A percentile compares a stretch with the other conserved stretches of the same genome.
Evolutionary conservation across 2,797 vertebrate species (phyloP).

Genomic region (Xenops minutus): DNA sequence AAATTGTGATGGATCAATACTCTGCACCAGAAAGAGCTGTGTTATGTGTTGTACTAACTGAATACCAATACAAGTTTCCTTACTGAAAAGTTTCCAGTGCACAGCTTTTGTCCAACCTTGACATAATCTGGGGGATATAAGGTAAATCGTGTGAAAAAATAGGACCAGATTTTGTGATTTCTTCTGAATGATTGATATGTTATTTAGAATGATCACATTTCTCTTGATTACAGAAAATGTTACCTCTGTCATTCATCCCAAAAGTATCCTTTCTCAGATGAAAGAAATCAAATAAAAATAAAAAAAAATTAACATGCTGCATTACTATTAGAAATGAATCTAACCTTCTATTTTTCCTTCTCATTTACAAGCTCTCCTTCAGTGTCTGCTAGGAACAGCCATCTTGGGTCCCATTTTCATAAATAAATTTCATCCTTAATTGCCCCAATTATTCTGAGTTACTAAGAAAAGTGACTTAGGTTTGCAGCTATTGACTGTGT

Average conservation of each 20-base stretch:
- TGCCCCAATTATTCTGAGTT: neutral
- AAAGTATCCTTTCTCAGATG: neutral
- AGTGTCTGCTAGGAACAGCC: neutral
- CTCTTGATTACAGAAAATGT: neutral
- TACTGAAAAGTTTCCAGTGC: neutral
- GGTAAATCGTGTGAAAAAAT: accelerated
- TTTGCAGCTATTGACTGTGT: neutral
- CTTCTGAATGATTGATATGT: neutral
- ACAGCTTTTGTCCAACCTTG: neutral
- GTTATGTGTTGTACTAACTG: neutral
- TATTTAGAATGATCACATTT: neutral
- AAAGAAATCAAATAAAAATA: neutral
- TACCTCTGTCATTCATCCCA: neutral
- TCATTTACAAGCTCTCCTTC: neutral
- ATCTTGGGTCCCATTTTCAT: neutral
- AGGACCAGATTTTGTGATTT: neutral
- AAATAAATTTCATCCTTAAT: neutral
- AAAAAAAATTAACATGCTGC: neutral
- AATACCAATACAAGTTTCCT: neutral
- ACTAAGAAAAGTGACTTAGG: neutral
- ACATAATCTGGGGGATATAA: neutral
- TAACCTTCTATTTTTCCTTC: neutral
- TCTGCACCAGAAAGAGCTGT: neutral
- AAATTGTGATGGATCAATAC: neutral
- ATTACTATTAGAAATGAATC: neutral